phyloP scores from a whole-genome alignment of 2,888 invertebrate genomes.

The Lycaena phlaeas region DNA sequence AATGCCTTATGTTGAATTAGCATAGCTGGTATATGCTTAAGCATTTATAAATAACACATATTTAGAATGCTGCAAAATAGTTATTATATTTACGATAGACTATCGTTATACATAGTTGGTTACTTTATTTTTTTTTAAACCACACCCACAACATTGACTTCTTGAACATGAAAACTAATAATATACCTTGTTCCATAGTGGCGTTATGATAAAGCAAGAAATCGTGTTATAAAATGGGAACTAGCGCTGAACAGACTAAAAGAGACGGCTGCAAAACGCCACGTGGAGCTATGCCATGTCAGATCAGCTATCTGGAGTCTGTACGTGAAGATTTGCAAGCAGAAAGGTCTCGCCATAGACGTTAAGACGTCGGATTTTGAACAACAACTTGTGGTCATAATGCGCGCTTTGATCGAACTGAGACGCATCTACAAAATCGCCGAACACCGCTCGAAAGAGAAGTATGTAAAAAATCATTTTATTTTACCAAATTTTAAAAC shows the following conservation, averaged over 20 bases:
- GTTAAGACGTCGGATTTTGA: conserved; percentile 68
- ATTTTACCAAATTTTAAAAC: too few species aligned
- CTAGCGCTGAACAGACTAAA: conserved; percentile 72
- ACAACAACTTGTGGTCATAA: conserved; percentile 74
- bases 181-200: conserved; percentile 53
- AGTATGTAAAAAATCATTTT: conserved; percentile 35
- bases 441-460: conserved; percentile 46
- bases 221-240: conserved; percentile 75
- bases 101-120: too few species aligned
- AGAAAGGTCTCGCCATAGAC: conserved; percentile 59
- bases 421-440: conserved; percentile 61
- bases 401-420: conserved; percentile 73
- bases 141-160: too few species aligned
- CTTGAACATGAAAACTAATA: too few species aligned
- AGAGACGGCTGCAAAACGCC: conserved; percentile 64
- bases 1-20: not conserved
- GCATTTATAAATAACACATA: too few species aligned
- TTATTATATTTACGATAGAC: too few species aligned
- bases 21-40: not conserved
- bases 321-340: conserved; percentile 75
- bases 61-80: too few species aligned
- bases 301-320: conserved; percentile 74
- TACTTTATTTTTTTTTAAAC: too few species aligned
- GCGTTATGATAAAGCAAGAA: conserved; percentile 73
- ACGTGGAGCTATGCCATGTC: conserved; percentile 73